Percentiles rank a stretch among this genome's conserved stretches.
Evolutionary conservation across 2,797 vertebrate species (phyloP).

Genomic region (Amphiprion clarkii): DNA sequence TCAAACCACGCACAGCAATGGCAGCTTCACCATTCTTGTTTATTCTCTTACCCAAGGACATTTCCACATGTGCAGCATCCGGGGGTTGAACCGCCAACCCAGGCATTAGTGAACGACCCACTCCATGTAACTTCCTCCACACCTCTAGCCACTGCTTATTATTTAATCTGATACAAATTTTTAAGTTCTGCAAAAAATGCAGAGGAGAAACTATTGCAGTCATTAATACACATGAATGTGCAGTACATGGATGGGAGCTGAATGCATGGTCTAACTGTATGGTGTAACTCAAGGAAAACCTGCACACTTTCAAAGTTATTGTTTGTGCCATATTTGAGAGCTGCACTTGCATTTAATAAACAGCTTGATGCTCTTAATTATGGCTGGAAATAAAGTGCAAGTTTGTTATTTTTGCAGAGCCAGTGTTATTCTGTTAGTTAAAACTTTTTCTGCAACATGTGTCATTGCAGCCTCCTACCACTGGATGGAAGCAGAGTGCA

Average conservation of each 20-base stretch:
- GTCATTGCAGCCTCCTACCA: conserved; percentile 26
- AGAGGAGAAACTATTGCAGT: not conserved
- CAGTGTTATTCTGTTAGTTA: not conserved
- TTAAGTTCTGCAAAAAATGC: not conserved
- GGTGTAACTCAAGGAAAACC: not conserved
- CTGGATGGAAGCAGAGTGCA: conserved; percentile 42
- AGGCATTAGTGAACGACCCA: too few species aligned
- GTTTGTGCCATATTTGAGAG: not conserved
- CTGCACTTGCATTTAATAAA: too few species aligned
- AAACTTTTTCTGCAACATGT: not conserved
- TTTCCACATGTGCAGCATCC: too few species aligned
- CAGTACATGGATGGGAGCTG: not conserved
- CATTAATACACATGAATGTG: not conserved
- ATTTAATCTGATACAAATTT: not conserved
- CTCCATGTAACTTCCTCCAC: too few species aligned
- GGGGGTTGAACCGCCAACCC: too few species aligned
- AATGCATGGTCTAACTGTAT: not conserved
- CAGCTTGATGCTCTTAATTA: too few species aligned
- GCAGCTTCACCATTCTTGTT: too few species aligned
- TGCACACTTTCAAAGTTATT: not conserved
- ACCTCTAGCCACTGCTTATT: not conserved
- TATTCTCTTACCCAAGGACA: too few species aligned
- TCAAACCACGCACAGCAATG: too few species aligned
- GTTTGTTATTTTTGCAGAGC: not conserved
- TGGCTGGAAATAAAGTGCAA: too few species aligned